Conservation (phyloP, 2,113 vertebrate genomes). For the Myanophis thanlyinensis region DNA sequence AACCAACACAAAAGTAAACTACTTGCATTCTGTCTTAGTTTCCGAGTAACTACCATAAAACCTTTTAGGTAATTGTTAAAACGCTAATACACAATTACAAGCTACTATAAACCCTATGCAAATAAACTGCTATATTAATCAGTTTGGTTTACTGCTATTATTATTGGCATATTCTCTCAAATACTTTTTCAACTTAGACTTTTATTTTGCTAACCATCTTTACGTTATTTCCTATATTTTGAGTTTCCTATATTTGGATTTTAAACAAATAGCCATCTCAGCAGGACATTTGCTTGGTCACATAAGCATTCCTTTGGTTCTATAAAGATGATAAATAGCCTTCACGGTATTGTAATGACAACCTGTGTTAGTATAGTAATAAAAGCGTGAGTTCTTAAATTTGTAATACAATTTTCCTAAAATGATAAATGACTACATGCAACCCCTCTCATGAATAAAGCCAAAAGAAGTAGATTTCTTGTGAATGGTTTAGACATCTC, state of each 20-base stretch:
- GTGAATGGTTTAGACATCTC: background rate
- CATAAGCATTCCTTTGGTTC: background rate
- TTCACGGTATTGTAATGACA: background rate
- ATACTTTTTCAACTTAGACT: background rate
- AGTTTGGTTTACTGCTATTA: background rate
- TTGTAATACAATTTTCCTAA: background rate
- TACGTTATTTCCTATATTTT: background rate
- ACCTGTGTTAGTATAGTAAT: background rate
- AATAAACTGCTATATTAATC: background rate
- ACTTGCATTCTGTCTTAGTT: background rate
- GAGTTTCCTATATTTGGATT: background rate
- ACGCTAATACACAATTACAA: background rate
- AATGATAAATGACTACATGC: background rate
- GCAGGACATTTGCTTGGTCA: background rate
- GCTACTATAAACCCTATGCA: background rate
- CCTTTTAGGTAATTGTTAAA: background rate
- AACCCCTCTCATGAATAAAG: background rate
- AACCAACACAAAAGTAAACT: background rate
- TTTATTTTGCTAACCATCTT: background rate
- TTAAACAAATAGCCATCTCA: background rate
- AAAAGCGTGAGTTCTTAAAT: background rate
- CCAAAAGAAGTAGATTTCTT: background rate
- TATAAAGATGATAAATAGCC: background rate
- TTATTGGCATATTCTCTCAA: background rate
- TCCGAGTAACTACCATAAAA: background rate